phyloP scores from a whole-genome alignment of 37 sponge, comb jelly and placozoan species.

The Halichondria panicea region DNA sequence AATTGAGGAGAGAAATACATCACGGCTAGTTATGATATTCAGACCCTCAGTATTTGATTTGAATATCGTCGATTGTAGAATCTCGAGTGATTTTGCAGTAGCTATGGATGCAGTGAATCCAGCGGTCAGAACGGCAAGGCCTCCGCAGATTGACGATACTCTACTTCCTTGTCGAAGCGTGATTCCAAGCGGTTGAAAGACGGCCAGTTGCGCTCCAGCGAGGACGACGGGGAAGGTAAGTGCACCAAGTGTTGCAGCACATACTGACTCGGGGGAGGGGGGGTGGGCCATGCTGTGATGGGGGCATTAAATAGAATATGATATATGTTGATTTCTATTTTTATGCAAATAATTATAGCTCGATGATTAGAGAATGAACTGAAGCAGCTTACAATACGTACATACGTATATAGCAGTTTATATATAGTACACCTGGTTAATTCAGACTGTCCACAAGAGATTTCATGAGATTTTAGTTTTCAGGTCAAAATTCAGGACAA shows the following conservation, averaged over 20 bases:
- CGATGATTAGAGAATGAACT: no score
- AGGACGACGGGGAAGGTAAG: slow-evolving; percentile 62
- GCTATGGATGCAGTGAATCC: slow-evolving; percentile 48
- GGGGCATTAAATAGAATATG: no score
- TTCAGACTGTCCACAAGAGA: no score
- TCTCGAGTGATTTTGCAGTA: background rate
- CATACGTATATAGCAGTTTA: no score
- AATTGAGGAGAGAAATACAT: slow-evolving; percentile 35
- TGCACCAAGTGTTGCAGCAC: slow-evolving; percentile 55
- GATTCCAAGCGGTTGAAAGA: slow-evolving; percentile 68
- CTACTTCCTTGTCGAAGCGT: background rate
- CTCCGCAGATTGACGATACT: slow-evolving; percentile 38
- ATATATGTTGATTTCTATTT: no score
- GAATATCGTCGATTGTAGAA: background rate
- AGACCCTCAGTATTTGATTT: background rate
- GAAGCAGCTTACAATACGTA: no score
- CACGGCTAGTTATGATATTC: background rate
- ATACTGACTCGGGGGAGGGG: no score
- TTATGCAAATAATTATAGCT: no score
- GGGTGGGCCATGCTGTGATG: no score
- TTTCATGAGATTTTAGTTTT: no score
- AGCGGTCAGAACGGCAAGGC: slow-evolving; percentile 32
- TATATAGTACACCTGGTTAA: no score
- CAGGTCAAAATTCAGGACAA: no score
- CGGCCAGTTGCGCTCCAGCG: slow-evolving; percentile 24